Conservation (phyloP, 2,888 invertebrate genomes). For the Ophion obscuratus region DNA sequence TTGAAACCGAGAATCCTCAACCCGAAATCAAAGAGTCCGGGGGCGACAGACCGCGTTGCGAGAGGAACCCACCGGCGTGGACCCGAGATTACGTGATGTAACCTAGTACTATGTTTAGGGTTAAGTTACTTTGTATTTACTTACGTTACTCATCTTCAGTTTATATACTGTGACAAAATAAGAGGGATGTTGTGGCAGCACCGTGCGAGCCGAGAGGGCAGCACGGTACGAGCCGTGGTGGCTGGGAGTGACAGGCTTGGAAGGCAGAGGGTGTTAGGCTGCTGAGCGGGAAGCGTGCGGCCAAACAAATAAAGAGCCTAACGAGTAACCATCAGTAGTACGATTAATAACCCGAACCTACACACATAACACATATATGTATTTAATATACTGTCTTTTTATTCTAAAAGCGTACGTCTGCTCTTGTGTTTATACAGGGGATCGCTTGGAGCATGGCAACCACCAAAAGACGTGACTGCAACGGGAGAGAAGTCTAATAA, state of each 20-base stretch:
- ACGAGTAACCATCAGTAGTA: neutral
- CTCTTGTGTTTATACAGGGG: too few relatives aligned
- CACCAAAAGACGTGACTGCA: too few relatives aligned
- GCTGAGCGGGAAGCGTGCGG: neutral
- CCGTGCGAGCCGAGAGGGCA: neutral
- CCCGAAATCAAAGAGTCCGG: neutral
- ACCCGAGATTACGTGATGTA: slow-evolving; percentile 4
- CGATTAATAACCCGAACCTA: neutral
- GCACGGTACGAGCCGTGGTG: neutral
- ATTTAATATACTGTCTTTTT: too few relatives aligned
- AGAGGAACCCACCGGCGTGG: neutral
- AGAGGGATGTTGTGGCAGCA: too few relatives aligned
- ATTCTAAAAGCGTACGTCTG: too few relatives aligned
- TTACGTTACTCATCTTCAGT: neutral
- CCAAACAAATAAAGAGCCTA: neutral
- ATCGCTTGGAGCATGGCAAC: too few relatives aligned
- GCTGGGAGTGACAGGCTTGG: neutral
- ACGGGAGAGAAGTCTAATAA: too few relatives aligned
- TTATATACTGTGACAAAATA: too few relatives aligned
- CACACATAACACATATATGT: neutral
- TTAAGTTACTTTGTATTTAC: neutral
- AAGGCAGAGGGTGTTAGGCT: neutral
- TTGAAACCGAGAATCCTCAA: neutral
- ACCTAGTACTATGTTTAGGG: neutral
- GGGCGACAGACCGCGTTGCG: slow-evolving; percentile 10